Percentiles rank a stretch among this genome's conserved stretches.
Conservation (phyloP, 53 echinoderm and acorn worm genomes). For the Hippasteria phrygiana region DNA sequence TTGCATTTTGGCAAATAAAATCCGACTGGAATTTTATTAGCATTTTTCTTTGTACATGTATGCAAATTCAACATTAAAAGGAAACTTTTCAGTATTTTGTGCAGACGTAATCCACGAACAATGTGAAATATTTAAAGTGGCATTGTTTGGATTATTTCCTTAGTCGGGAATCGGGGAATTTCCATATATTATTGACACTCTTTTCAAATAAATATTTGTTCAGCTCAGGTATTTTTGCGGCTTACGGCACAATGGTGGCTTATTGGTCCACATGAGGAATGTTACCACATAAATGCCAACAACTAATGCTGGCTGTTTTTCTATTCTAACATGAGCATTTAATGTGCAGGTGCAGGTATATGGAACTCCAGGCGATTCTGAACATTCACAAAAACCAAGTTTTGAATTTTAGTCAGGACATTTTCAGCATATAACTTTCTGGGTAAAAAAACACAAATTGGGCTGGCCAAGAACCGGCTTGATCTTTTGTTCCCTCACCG, state of each 20-base stretch:
- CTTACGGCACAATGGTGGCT: background rate
- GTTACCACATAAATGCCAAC: background rate
- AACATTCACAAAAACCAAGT: too few relatives aligned
- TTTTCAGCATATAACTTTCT: too few relatives aligned
- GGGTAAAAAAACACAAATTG: too few relatives aligned
- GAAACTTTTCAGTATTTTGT: background rate
- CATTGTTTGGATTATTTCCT: background rate
- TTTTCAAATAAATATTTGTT: background rate
- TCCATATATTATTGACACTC: background rate
- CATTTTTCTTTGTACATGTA: background rate
- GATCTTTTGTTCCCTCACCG: too few relatives aligned
- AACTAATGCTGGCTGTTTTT: background rate
- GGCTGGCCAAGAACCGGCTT: too few relatives aligned
- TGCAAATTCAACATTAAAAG: too few relatives aligned
- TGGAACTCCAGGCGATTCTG: too few relatives aligned
- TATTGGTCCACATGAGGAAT: background rate
- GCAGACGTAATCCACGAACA: background rate
- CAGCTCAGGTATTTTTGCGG: background rate
- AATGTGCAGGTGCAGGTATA: too few relatives aligned
- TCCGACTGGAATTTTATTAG: background rate
- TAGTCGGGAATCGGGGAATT: background rate
- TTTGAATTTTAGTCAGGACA: too few relatives aligned
- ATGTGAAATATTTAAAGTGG: background rate
- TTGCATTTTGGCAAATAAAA: background rate
- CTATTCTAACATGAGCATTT: too few relatives aligned